Conservation (phyloP, 1,140 invertebrate species). For the Rhagoletis pomonella region DNA sequence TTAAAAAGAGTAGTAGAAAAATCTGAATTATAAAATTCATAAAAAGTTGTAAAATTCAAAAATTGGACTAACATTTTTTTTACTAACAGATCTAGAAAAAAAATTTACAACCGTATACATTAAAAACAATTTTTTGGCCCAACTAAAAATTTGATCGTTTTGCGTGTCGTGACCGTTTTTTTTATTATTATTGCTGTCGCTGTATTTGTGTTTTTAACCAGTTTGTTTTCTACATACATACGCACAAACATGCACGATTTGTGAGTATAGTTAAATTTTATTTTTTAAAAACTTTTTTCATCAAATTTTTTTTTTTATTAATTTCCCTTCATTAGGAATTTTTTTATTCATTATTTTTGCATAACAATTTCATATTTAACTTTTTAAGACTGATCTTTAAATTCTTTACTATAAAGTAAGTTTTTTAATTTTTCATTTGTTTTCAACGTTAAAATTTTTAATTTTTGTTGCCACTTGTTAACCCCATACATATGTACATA, state of each 20-base stretch:
- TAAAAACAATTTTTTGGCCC: background rate
- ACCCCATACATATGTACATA: no score
- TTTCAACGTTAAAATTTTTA: no score
- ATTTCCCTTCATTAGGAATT: background rate
- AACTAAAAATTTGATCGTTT: constrained; percentile 29
- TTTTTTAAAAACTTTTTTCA: background rate
- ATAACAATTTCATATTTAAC: no score
- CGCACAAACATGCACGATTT: constrained; percentile 25
- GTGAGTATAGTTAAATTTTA: constrained; percentile 27
- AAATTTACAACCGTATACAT: background rate
- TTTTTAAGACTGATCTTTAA: no score
- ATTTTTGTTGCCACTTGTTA: no score
- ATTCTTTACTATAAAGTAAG: no score
- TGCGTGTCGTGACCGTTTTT: background rate
- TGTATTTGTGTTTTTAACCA: constrained; percentile 31
- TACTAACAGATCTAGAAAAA: background rate
- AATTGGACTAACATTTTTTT: background rate
- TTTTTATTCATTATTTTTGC: background rate
- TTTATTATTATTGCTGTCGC: constrained; percentile 16
- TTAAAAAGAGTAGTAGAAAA: background rate
- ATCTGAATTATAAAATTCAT: background rate
- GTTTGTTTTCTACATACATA: constrained; percentile 45
- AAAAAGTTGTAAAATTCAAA: background rate
- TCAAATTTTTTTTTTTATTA: background rate
- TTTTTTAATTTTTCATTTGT: no score